These are phyloP conservation scores for Chrysolina haemoptera DNA, from an alignment of 2,888 invertebrate species.

Conservation along the genomic window DNA sequence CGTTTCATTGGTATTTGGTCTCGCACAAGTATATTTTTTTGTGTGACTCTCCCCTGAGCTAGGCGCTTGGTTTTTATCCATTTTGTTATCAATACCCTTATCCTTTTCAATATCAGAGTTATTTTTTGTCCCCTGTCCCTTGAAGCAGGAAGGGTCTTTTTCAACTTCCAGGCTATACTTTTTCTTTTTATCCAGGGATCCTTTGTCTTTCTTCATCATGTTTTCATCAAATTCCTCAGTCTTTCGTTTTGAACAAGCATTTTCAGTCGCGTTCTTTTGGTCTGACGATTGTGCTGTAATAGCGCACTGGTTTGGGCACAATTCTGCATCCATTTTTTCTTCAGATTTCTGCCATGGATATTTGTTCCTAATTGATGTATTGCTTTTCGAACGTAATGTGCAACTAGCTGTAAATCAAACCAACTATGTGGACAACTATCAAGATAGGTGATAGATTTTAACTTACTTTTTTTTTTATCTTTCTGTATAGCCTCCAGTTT, in stretches of 20 bases:
- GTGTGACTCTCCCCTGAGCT: background rate
- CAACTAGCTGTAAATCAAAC: background rate
- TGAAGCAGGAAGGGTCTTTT: conserved; percentile 12
- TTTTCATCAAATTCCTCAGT: background rate
- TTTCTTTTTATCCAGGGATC: background rate
- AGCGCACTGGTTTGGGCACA: conserved; percentile 18
- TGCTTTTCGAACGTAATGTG: background rate
- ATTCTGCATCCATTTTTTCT: conserved; percentile 15
- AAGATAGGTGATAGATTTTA: background rate
- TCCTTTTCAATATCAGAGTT: background rate
- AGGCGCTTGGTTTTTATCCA: too few species aligned
- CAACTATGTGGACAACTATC: background rate
- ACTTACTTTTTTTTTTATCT: background rate
- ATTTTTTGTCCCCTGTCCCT: background rate
- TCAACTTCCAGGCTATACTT: conserved; percentile 10
- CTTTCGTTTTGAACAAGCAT: background rate
- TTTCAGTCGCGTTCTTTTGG: background rate
- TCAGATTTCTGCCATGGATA: conserved; percentile 26
- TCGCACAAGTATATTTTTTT: background rate
- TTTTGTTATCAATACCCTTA: too few species aligned
- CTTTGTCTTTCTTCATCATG: background rate
- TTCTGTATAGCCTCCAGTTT: background rate
- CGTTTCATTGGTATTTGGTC: background rate
- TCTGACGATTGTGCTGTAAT: conserved; percentile 13
- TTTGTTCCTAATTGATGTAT: conserved; percentile 4